phyloP scores from a whole-genome alignment of 2,888 invertebrate genomes.

The Sialis lutaria region DNA sequence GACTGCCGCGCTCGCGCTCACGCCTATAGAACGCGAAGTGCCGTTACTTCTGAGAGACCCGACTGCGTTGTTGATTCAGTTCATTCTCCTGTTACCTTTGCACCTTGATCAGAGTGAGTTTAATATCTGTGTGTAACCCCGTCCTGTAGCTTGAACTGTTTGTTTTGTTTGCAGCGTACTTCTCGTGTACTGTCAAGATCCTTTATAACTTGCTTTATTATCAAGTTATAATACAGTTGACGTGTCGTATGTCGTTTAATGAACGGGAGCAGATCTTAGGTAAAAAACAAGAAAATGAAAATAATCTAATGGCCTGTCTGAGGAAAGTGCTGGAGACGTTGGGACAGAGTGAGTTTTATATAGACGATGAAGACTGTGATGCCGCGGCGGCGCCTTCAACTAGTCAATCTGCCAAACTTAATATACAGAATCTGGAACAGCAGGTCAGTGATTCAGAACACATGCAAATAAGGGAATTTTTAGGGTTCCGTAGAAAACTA shows the following conservation, averaged over 20 bases:
- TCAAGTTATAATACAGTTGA: slow-evolving; percentile 70
- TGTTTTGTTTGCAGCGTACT: slow-evolving; percentile 51
- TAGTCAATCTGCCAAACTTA: slow-evolving; percentile 18
- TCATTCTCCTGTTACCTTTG: slow-evolving; percentile 68
- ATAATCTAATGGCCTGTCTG: slow-evolving; percentile 24
- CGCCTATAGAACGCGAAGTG: slow-evolving; percentile 38
- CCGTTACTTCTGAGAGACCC: slow-evolving; percentile 80
- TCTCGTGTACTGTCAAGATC: slow-evolving; percentile 70
- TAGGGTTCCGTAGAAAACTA: too few species aligned
- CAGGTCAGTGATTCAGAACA: slow-evolving; percentile 15
- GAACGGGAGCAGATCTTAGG: slow-evolving; percentile 37
- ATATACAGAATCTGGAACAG: slow-evolving; percentile 24
- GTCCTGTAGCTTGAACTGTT: background rate
- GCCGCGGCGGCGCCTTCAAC: slow-evolving; percentile 15
- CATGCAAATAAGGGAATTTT: too few species aligned
- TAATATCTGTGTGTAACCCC: slow-evolving; percentile 2
- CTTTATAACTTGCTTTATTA: slow-evolving; percentile 80
- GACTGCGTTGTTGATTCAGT: slow-evolving; percentile 68
- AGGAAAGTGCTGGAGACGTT: slow-evolving; percentile 28
- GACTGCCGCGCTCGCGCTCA: slow-evolving; percentile 20
- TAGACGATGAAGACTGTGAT: slow-evolving; percentile 31
- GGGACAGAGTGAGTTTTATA: slow-evolving; percentile 39
- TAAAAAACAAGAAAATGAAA: slow-evolving; percentile 17
- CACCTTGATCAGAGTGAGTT: slow-evolving; percentile 71
- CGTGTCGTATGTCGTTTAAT: slow-evolving; percentile 44